These are phyloP conservation scores for Cephus cinctus DNA, from an alignment of 1,140 invertebrate genomes.

Conservation along the genomic window DNA sequence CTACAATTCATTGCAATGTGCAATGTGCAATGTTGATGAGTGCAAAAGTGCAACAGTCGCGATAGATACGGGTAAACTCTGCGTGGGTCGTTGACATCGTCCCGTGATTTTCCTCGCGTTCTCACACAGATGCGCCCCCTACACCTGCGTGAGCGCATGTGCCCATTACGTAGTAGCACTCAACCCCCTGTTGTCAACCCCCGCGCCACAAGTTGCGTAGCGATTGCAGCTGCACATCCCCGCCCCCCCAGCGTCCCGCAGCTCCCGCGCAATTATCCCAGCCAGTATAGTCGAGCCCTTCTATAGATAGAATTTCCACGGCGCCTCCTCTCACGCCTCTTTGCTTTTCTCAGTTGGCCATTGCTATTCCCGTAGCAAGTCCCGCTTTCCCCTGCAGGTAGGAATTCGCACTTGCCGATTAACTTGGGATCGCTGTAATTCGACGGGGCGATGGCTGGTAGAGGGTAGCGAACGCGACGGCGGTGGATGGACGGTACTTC, in stretches of 20 bases:
- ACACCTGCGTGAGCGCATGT: slow-evolving; percentile 37
- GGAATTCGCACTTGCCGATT: too few species aligned
- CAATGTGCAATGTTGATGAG: too few species aligned
- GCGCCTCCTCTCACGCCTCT: too few species aligned
- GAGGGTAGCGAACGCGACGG: too few species aligned
- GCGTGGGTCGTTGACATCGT: slow-evolving; percentile 48
- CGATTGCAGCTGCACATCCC: slow-evolving; percentile 45
- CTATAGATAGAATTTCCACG: slow-evolving; percentile 46
- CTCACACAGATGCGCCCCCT: slow-evolving; percentile 35
- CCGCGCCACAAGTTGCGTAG: slow-evolving; percentile 38
- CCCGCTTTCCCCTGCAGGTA: too few species aligned
- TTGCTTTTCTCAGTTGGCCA: too few species aligned
- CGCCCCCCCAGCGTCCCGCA: too few species aligned
- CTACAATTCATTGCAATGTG: too few species aligned
- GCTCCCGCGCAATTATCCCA: slow-evolving; percentile 38
- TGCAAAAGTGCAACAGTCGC: slow-evolving; percentile 7
- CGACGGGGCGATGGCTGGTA: too few species aligned
- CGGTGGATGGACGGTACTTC: too few species aligned
- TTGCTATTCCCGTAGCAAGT: too few species aligned
- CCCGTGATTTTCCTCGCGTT: slow-evolving; percentile 51
- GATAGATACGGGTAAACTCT: slow-evolving; percentile 10
- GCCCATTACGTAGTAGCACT: slow-evolving; percentile 25
- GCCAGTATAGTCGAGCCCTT: slow-evolving; percentile 35
- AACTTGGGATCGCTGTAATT: too few species aligned
- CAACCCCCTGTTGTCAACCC: slow-evolving; percentile 20